Conservation (phyloP, 2,797 vertebrate species). For the Simalia tracyae region DNA sequence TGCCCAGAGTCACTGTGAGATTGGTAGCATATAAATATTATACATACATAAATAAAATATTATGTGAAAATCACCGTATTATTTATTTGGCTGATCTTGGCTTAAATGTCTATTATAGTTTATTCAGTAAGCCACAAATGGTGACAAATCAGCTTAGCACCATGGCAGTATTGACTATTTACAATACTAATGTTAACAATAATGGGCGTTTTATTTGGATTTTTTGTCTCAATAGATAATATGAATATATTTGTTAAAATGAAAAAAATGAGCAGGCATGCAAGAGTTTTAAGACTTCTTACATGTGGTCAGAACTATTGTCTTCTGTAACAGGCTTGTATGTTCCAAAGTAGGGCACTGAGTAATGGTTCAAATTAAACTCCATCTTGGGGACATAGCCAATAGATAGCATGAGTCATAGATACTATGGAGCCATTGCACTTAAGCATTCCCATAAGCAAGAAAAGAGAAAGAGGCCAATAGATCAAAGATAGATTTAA, state of each 20-base stretch:
- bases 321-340: not conserved
- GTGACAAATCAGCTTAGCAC: not conserved
- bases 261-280: not conserved
- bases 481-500: conserved; percentile 15
- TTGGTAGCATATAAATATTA: not conserved
- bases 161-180: not conserved
- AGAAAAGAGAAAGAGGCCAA: not conserved
- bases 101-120: not conserved
- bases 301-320: not conserved
- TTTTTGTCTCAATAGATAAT: not conserved
- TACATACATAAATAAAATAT: not conserved
- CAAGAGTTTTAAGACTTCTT: not conserved
- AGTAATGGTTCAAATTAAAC: not conserved
- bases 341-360: not conserved
- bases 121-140: not conserved
- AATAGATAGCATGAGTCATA: not conserved
- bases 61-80: not conserved
- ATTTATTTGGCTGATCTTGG: not conserved
- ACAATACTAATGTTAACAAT: not conserved
- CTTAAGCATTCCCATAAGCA: not conserved
- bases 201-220: not conserved
- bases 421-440: not conserved
- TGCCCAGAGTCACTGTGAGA: not conserved
- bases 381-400: not conserved
- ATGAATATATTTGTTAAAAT: not conserved